Percentiles rank a stretch among this genome's conserved stretches.
These are phyloP conservation scores for Drosophila colorata DNA, from an alignment of 2,888 invertebrate species.

Conservation along the genomic window DNA sequence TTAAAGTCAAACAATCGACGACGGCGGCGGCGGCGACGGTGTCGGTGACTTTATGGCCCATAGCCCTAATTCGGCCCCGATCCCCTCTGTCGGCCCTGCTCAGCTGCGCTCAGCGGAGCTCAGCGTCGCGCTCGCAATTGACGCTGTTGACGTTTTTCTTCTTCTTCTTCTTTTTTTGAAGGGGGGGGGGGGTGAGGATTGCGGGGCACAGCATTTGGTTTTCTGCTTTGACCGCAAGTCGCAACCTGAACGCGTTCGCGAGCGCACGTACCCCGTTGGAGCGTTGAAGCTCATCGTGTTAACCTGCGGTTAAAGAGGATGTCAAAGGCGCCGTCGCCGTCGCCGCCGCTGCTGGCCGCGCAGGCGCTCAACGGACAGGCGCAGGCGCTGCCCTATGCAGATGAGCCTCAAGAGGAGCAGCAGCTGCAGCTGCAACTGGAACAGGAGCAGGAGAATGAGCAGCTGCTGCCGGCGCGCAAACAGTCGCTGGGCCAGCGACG, in stretches of 20 bases:
- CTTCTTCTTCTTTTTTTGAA: background rate
- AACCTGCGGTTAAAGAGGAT: slow-evolving; percentile 11
- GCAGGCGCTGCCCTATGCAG: slow-evolving; percentile 59
- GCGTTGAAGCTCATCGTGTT: background rate
- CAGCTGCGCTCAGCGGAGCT: slow-evolving; percentile 32
- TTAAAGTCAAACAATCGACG: slow-evolving; percentile 45
- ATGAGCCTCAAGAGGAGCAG: slow-evolving; percentile 44
- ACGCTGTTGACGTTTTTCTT: slow-evolving; percentile 9
- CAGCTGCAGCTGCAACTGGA: slow-evolving; percentile 5
- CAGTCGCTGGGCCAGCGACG: slow-evolving; percentile 56
- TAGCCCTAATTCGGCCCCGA: slow-evolving; percentile 8
- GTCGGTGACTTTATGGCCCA: slow-evolving; percentile 32
- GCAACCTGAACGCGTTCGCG: slow-evolving; percentile 51
- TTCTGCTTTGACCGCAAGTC: slow-evolving; percentile 39
- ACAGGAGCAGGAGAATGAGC: background rate
- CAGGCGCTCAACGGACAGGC: slow-evolving; percentile 53
- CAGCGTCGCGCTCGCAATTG: slow-evolving; percentile 31
- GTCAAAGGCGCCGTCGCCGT: slow-evolving; percentile 17
- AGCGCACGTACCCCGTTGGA: slow-evolving; percentile 32
- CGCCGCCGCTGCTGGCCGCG: slow-evolving; percentile 39
- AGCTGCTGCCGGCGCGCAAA: slow-evolving; percentile 15
- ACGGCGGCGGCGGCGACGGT: slow-evolving; percentile 1
- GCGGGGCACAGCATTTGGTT: slow-evolving; percentile 20
- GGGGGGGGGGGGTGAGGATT: background rate
- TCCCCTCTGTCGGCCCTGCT: background rate